phyloP scores from a whole-genome alignment of 2,113 vertebrate genomes.

The Leptobrachium ailaonicum region DNA sequence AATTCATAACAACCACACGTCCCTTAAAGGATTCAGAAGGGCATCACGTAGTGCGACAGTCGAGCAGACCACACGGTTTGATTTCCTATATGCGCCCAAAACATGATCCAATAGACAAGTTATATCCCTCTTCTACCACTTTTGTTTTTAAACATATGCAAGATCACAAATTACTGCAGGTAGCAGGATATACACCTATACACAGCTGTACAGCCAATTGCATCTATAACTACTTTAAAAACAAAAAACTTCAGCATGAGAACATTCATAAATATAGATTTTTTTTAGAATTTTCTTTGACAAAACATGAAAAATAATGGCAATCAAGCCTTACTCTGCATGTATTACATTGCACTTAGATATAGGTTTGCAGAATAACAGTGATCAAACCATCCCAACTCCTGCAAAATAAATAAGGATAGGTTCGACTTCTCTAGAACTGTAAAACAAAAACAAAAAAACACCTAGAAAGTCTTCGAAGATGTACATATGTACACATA shows the following conservation, averaged over 20 bases:
- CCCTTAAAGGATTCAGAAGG: no score
- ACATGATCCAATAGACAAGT: no score
- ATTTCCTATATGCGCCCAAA: no score
- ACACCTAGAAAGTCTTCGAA: slow-evolving; percentile 59
- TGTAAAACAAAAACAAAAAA: slow-evolving; percentile 57
- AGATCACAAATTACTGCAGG: slow-evolving; percentile 6
- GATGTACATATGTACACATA: slow-evolving; percentile 55
- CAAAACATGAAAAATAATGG: slow-evolving; percentile 64
- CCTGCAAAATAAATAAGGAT: slow-evolving; percentile 76
- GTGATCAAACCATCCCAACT: slow-evolving; percentile 70
- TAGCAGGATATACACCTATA: background rate
- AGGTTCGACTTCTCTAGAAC: slow-evolving; percentile 68
- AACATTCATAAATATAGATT: slow-evolving; percentile 66
- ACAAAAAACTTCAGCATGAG: slow-evolving; percentile 16
- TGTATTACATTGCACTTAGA: slow-evolving; percentile 78
- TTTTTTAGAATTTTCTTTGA: slow-evolving; percentile 59
- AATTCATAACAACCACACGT: no score
- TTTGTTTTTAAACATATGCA: no score
- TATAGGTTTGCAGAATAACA: slow-evolving; percentile 65
- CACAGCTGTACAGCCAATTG: no score
- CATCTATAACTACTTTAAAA: no score
- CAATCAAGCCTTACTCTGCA: slow-evolving; percentile 74
- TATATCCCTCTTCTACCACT: no score
- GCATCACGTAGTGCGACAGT: no score
- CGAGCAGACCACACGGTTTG: no score